Conservation (phyloP, 2,113 vertebrate species). For the Cynocephalus volans region DNA sequence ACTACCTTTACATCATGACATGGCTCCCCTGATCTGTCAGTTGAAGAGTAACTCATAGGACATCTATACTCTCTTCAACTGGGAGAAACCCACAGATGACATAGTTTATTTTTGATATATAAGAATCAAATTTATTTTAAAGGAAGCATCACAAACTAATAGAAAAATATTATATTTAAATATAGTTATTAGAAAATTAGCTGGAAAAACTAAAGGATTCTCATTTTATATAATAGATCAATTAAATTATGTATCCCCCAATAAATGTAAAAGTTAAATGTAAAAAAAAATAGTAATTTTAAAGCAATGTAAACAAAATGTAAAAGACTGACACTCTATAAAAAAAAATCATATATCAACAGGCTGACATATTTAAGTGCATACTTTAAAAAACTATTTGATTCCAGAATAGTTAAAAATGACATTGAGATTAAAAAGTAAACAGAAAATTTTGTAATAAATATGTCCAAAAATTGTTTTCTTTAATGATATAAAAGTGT, state of each 20-base stretch:
- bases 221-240: background rate
- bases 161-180: background rate
- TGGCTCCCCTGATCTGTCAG: background rate
- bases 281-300: background rate
- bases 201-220: background rate
- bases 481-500: background rate
- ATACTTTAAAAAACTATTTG: background rate
- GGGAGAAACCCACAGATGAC: background rate
- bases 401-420: background rate
- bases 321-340: background rate
- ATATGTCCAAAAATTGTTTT: background rate
- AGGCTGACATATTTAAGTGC: background rate
- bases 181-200: background rate
- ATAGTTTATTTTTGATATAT: background rate
- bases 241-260: background rate
- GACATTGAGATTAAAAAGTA: background rate
- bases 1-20: accelerated
- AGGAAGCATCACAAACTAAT: background rate
- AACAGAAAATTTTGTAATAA: background rate
- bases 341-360: background rate
- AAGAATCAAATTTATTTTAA: background rate
- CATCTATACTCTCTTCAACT: background rate
- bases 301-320: background rate
- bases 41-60: background rate
- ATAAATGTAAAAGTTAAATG: background rate